Base-by-base conservation (phyloP, 2,888 invertebrate species). In the Aphrophora alni region DNA sequence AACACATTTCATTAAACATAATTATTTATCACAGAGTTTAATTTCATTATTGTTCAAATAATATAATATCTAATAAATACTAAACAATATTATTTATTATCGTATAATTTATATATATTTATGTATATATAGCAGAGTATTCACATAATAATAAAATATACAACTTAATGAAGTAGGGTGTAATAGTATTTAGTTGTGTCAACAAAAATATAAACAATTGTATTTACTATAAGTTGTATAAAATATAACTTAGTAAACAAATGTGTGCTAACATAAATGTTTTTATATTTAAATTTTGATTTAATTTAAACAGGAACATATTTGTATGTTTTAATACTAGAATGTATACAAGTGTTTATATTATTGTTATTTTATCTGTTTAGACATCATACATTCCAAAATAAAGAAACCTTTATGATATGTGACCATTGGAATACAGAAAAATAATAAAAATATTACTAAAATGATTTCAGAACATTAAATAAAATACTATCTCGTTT, bases 11-110 rank as follows among this genome's bases (percentile, higher is more conserved):
- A 26, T 71, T 71, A 71, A 59, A 59, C 59, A 59, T 21, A 71
- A 17, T 73, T 17, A 33, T 73, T 73, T 73, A 73, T 33, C 38
- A 38, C 33, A 28, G 71, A 28, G 71, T 73, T 27, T 26, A 73
- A 28, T 73, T 73, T 28, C 28, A 73, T 33, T 73, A 73, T 71
- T 71, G 28, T 28, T 28, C 28, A 71, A 28, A 28, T 59, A 59
- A 59, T 73, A 73, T 73, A 73, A 73, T 38, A 73, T 28, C 73
- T 73, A 73, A 26, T 38, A 73, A 73, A 17, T 73, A 73, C 28
- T 28, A 71, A 71, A 73, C n/a, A 73, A 73, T 38, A 38, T 10
- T 26, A 71, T 26, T 72, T 38, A 73, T 28, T 38, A 33, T 73
- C n/a, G 33, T 73, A 73, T 73, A 38, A 21, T 38, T 38, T 28